Evolutionary conservation across 2,113 vertebrate species (phyloP), one percentile per base, ranked within the genome.

Genomic region (Monarcha castaneiventris): DNA sequence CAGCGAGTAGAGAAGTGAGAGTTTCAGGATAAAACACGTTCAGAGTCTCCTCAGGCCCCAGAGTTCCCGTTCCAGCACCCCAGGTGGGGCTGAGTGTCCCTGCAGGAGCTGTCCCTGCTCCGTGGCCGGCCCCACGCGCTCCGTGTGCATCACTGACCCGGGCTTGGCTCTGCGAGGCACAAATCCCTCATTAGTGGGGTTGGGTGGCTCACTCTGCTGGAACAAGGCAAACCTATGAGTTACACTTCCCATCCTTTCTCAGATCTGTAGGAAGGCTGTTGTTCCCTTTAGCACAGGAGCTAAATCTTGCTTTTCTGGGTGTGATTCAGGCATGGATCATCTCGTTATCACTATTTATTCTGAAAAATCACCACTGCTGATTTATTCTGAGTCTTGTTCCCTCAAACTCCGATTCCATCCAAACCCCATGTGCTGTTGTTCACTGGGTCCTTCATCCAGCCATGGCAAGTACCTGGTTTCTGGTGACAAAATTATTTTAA

Each of bases 1-100:
- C 71, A 37, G 54, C 1, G 0, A 3, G 66, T 3, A 1, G 4
- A 6, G 58, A 4, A 63, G 22, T 8, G 20, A 30, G 55, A 64
- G 18, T 8, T 51, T 3, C 16, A 26, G 59, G 39, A 13, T 25
- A 1, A n/a, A 59, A 30, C 32, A 14, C 1, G 0, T 14, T 1
- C 1, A 20, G 69, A 18, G 20, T 22, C 39, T 74, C 20, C 69
- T 55, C 19, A 13, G 49, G 11, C 37, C 21, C n/a, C 52, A 4
- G 0, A 30, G 16, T 9, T 55, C 21, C 48, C 3, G 0, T 61
- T 15, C 0, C 7, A 39, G 32, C 8, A 3, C 7, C 67, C 35
- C 11, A 1, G 21, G 2, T 1, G 0, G 3, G 68, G 68, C 21
- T 10, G 62, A 9, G 35, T 2, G 13, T 33, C 64, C 80, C 51